Conservation (phyloP, 2,888 invertebrate species). For the Augochlorella aurata region DNA sequence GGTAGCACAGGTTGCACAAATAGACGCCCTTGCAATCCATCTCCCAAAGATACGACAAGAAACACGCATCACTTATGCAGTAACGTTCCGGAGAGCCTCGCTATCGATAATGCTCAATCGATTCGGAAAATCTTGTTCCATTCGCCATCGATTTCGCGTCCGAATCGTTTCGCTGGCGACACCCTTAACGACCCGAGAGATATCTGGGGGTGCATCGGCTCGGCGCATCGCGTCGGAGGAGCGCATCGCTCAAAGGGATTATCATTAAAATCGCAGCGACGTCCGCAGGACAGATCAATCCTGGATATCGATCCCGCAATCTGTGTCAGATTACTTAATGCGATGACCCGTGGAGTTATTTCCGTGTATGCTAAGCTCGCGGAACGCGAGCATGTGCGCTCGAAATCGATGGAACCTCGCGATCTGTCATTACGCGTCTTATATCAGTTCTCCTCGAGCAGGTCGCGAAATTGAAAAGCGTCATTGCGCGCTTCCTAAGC, state of each 20-base stretch:
- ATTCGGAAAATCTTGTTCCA: not conserved
- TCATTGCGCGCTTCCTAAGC: no score
- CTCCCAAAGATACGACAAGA: no score
- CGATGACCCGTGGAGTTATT: conserved; percentile 38
- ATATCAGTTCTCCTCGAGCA: not conserved
- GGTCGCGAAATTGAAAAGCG: no score
- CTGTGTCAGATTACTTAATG: conserved; percentile 48
- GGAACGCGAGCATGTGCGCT: conserved; percentile 12
- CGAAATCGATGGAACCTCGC: conserved; percentile 31
- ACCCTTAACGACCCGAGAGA: not conserved
- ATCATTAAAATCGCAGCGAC: conserved; percentile 3
- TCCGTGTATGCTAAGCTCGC: conserved; percentile 28
- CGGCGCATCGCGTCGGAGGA: no score
- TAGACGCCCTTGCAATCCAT: no score
- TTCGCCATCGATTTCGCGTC: not conserved
- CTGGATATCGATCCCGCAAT: conserved; percentile 40
- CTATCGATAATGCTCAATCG: not conserved
- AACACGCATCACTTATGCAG: no score
- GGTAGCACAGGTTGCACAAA: no score
- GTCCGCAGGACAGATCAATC: conserved; percentile 21
- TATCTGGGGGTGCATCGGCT: not conserved
- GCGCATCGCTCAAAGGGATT: not conserved
- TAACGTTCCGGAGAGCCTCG: no score
- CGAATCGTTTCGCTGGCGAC: not conserved
- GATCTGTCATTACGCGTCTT: conserved; percentile 3